Conservation (phyloP, 2,888 invertebrate genomes). For the Andrena bucephala region DNA sequence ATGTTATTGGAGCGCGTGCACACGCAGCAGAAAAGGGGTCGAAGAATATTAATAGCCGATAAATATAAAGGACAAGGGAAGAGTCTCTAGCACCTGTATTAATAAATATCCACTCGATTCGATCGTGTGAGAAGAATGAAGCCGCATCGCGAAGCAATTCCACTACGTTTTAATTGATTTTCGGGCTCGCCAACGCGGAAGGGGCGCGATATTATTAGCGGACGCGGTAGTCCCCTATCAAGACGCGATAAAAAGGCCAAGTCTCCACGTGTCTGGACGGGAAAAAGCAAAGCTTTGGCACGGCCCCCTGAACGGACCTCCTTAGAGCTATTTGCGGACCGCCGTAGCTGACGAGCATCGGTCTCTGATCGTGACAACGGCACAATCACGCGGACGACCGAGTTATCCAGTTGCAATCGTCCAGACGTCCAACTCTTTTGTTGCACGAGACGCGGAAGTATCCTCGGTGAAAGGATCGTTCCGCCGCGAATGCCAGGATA, state of each 20-base stretch:
- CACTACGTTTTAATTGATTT: neutral
- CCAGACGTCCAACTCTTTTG: neutral
- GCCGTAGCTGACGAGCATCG: constrained; percentile 23
- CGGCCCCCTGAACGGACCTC: constrained; percentile 26
- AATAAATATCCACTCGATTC: neutral
- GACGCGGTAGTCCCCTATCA: constrained; percentile 12
- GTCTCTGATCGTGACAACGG: constrained; percentile 51
- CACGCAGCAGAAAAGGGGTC: neutral
- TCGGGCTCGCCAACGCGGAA: constrained; percentile 19
- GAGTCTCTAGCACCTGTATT: neutral
- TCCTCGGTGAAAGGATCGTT: too few species aligned
- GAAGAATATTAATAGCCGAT: constrained; percentile 48
- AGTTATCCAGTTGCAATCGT: constrained; percentile 24
- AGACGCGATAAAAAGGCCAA: constrained; percentile 33
- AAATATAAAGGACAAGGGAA: constrained; percentile 24
- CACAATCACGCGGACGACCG: constrained; percentile 34
- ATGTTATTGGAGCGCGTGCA: constrained; percentile 34
- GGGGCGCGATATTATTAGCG: constrained; percentile 33
- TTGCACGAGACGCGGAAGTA: too few species aligned
- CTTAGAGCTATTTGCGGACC: constrained; percentile 53
- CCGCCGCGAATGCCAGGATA: neutral
- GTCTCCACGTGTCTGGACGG: constrained; percentile 10
- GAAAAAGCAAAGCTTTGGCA: constrained; percentile 48
- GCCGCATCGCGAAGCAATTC: too few species aligned
- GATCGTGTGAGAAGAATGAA: too few species aligned